These are phyloP conservation scores for Andrena cerasifolii DNA, from an alignment of 1,140 invertebrate genomes.

Conservation along the genomic window DNA sequence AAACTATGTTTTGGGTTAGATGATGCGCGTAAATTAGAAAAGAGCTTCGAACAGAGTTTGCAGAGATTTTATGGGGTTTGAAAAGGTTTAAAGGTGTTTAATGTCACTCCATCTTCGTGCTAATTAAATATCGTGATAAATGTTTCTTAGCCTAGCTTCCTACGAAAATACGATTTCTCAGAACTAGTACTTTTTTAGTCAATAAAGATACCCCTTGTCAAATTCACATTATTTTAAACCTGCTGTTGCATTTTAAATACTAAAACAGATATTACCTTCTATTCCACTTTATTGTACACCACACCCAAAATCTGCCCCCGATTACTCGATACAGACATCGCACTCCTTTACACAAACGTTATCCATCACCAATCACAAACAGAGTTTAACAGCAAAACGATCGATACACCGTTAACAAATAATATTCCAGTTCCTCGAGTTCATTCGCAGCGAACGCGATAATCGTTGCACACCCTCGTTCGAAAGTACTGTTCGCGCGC, in stretches of 20 bases:
- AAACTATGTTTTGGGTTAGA: too few species aligned
- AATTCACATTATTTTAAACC: conserved; percentile 10
- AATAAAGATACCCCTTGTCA: neutral
- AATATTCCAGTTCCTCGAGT: neutral
- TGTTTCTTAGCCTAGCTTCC: too few species aligned
- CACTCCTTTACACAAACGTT: neutral
- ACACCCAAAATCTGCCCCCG: too few species aligned
- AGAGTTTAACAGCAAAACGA: neutral
- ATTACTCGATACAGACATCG: neutral
- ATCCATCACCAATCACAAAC: neutral
- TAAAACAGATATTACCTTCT: neutral
- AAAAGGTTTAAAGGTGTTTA: too few species aligned
- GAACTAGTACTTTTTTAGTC: neutral
- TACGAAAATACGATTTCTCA: too few species aligned
- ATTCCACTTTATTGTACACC: neutral
- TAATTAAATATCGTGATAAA: too few species aligned
- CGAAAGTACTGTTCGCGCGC: neutral
- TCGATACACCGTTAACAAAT: neutral
- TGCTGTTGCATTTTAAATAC: too few species aligned
- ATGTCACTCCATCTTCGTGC: too few species aligned
- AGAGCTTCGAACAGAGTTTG: too few species aligned
- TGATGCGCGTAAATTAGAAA: too few species aligned
- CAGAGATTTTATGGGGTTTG: too few species aligned
- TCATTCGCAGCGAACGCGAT: neutral
- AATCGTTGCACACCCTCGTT: neutral